Conservation (phyloP, 2,797 vertebrate genomes). For the Pseudotriccus pelzelni region DNA sequence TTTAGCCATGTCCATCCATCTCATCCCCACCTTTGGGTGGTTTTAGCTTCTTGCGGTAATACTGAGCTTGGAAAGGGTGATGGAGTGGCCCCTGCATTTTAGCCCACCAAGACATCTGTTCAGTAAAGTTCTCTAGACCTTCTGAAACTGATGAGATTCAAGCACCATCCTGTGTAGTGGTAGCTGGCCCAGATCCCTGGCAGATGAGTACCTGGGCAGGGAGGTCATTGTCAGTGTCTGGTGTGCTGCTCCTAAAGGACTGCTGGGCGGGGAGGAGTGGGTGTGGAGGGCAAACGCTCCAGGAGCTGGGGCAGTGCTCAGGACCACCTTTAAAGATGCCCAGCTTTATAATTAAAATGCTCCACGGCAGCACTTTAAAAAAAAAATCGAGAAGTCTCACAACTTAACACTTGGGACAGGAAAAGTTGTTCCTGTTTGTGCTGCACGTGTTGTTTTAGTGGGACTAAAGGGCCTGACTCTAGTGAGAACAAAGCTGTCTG, state of each 20-base stretch:
- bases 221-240: not conserved
- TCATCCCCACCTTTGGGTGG: not conserved
- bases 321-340: not conserved
- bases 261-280: not conserved
- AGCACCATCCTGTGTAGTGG: not conserved
- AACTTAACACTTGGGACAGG: not conserved
- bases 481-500: not conserved
- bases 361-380: accelerated
- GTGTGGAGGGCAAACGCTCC: not conserved
- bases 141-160: not conserved
- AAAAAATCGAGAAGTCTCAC: not conserved
- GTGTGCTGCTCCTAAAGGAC: not conserved
- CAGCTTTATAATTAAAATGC: not conserved
- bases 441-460: not conserved
- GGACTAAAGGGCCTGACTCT: not conserved
- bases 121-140: not conserved
- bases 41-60: not conserved
- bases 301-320: not conserved
- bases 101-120: not conserved
- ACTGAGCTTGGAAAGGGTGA: not conserved
- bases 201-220: accelerated
- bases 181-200: not conserved
- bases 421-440: not conserved
- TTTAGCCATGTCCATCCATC: not conserved
- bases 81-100: accelerated